A percentile compares a stretch with the other conserved stretches of the same genome.
Evolutionary conservation across 2,113 vertebrate genomes (phyloP).

Genomic region (Nannobrachium achirus): DNA sequence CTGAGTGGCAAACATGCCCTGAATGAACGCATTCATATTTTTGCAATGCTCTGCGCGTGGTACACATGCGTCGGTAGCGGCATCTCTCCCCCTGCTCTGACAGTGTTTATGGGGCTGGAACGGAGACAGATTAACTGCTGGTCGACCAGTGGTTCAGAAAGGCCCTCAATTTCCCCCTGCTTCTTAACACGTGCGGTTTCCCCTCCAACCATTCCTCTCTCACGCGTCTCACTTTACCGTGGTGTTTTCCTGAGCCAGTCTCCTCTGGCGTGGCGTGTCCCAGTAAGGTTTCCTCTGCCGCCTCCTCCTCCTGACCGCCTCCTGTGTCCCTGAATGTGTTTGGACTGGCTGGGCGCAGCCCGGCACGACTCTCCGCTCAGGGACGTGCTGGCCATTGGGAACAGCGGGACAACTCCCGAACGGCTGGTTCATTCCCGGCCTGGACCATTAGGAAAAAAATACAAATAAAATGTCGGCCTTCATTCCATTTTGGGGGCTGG

Average conservation of each 20-base stretch:
- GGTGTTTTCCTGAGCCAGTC: conserved; percentile 62
- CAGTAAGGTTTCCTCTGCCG: conserved; percentile 56
- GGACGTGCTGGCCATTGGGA: no score
- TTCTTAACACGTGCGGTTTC: conserved; percentile 54
- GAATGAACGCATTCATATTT: conserved; percentile 51
- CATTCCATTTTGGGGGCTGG: no score
- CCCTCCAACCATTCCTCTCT: conserved; percentile 64
- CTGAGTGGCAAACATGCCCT: conserved; percentile 32
- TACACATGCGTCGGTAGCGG: conserved; percentile 9
- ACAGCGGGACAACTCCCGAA: no score
- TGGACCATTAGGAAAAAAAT: no score
- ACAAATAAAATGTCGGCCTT: no score
- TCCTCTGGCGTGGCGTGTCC: conserved; percentile 50
- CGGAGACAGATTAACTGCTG: conserved; percentile 62
- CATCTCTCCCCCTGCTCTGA: conserved; percentile 39
- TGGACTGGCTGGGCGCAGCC: conserved; percentile 56
- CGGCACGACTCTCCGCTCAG: conserved; percentile 2
- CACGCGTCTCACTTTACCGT: conserved; percentile 73
- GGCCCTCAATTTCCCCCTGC: conserved; percentile 63
- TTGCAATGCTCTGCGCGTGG: conserved; percentile 21
- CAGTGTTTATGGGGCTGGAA: conserved; percentile 51
- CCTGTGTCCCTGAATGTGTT: conserved; percentile 62
- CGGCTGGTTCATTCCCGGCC: no score
- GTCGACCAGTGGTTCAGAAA: conserved; percentile 58
- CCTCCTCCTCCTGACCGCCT: conserved; percentile 51